A percentile compares a stretch with the other conserved stretches of the same genome.
Evolutionary conservation across 1,140 invertebrate genomes (phyloP).

Genomic region (Globodera rostochiensis): DNA sequence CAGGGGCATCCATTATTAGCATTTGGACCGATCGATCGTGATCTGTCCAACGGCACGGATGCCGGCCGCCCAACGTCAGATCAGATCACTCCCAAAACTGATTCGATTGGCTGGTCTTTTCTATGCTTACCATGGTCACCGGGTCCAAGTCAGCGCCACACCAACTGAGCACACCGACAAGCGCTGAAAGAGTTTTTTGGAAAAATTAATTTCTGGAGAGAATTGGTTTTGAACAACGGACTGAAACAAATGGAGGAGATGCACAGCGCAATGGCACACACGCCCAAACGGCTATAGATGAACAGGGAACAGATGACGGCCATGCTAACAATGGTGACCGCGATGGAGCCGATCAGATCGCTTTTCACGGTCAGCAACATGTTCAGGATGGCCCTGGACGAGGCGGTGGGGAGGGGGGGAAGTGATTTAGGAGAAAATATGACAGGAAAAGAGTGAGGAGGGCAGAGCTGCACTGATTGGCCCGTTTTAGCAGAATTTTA

Average conservation of each 20-base stretch:
- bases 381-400: constrained; percentile 50
- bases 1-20: too few relatives aligned
- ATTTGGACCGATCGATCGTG: too few relatives aligned
- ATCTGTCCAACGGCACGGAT: too few relatives aligned
- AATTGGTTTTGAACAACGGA: constrained; percentile 19
- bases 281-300: constrained; percentile 53
- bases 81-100: too few relatives aligned
- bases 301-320: constrained; percentile 62
- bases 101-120: too few relatives aligned
- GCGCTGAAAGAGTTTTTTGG: constrained; percentile 43
- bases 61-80: too few relatives aligned
- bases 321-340: constrained; percentile 65
- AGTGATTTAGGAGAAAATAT: too few relatives aligned
- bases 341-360: constrained; percentile 64
- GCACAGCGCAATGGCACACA: constrained; percentile 54
- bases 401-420: not conserved
- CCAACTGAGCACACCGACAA: constrained; percentile 61
- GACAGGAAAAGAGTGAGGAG: too few relatives aligned
- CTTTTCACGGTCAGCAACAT: constrained; percentile 60
- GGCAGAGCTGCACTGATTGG: too few relatives aligned
- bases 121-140: constrained; percentile 26
- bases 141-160: constrained; percentile 65
- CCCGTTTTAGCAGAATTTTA: too few relatives aligned
- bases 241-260: constrained; percentile 64
- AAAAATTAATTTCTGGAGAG: not conserved